Evolutionary conservation across 2,888 invertebrate species (phyloP).

Genomic region (Pegoplata infirma): DNA sequence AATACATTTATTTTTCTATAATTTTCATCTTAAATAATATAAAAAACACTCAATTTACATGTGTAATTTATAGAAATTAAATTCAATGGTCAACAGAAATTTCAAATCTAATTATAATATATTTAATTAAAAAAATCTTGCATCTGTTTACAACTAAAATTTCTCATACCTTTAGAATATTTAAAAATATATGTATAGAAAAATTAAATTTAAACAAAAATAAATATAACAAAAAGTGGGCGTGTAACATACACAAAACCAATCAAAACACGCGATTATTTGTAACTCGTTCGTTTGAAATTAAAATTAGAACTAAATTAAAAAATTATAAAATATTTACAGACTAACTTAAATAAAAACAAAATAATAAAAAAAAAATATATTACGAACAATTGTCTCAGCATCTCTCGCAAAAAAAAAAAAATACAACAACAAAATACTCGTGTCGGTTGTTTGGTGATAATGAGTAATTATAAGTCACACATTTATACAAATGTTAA

Average conservation of each 20-base stretch:
- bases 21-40: too few species aligned
- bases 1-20: too few species aligned
- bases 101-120: neutral
- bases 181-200: neutral
- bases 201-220: neutral
- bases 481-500: neutral
- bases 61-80: neutral
- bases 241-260: conserved; percentile 38
- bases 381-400: neutral
- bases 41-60: too few species aligned
- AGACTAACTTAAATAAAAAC: conserved; percentile 8
- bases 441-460: neutral
- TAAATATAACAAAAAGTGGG: conserved; percentile 41
- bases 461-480: conserved; percentile 16
- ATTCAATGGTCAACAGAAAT: neutral
- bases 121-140: neutral
- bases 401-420: conserved; percentile 18
- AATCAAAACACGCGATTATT: conserved; percentile 48
- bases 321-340: conserved; percentile 23
- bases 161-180: neutral
- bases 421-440: neutral
- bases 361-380: conserved; percentile 1
- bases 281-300: conserved; percentile 55
- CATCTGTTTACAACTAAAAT: neutral
- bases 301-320: conserved; percentile 59